phyloP scores from a whole-genome alignment of 2,797 vertebrate species.

The Channa striata region DNA sequence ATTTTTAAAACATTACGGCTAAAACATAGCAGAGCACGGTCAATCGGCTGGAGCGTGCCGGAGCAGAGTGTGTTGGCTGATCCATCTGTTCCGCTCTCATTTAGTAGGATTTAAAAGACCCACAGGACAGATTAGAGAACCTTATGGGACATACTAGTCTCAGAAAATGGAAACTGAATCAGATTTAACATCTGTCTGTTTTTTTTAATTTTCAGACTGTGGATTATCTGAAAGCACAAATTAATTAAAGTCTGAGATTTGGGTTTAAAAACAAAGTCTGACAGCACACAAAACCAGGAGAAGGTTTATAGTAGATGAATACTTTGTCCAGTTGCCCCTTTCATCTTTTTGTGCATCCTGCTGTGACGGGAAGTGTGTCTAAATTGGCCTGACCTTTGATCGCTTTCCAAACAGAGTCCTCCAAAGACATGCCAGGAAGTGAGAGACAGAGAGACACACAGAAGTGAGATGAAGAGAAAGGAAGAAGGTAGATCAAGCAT shows the following conservation, averaged over 20 bases:
- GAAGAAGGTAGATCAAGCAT: neutral
- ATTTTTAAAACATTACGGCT: too few species aligned
- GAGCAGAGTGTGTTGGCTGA: slow-evolving; percentile 26
- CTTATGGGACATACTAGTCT: slow-evolving; percentile 10
- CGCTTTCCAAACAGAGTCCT: slow-evolving; percentile 38
- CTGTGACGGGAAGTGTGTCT: slow-evolving; percentile 56
- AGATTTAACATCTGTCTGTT: neutral
- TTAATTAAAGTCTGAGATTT: neutral
- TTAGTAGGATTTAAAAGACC: slow-evolving; percentile 69
- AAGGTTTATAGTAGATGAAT: neutral
- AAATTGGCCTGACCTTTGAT: slow-evolving; percentile 53
- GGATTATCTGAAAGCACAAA: neutral
- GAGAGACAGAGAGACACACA: neutral
- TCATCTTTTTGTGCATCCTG: slow-evolving; percentile 39
- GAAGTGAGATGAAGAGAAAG: neutral
- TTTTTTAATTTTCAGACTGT: neutral
- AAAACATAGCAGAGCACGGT: neutral
- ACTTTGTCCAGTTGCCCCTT: neutral
- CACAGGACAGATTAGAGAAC: slow-evolving; percentile 56
- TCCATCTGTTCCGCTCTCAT: slow-evolving; percentile 69
- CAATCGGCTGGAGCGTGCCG: slow-evolving; percentile 25
- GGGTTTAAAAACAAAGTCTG: neutral
- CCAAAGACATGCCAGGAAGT: slow-evolving; percentile 48
- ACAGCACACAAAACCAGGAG: neutral
- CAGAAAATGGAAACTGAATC: neutral